Evolutionary conservation across 1,140 invertebrate genomes (phyloP).

Genomic region (Caenorhabditis briggsae): DNA sequence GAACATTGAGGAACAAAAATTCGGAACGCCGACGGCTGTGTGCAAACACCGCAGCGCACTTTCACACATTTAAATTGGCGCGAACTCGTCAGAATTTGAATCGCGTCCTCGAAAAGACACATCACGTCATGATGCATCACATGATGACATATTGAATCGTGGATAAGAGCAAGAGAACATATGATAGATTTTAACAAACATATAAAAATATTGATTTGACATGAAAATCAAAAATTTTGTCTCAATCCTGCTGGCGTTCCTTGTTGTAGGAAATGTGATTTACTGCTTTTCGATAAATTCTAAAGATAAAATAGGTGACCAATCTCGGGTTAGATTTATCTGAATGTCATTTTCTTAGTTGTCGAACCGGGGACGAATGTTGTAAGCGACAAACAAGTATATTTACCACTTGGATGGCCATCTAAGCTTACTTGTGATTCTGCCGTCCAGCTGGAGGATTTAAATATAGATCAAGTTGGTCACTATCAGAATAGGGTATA

Average conservation of each 20-base stretch:
- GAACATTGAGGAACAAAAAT: not conserved
- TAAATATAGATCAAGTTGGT: not conserved
- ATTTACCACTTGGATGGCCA: slow-evolving; percentile 32
- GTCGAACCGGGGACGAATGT: not conserved
- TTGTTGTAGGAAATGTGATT: not conserved
- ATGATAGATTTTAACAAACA: not conserved
- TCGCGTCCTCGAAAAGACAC: no score
- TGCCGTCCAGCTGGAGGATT: not conserved
- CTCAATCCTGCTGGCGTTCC: not conserved
- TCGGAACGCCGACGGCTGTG: not conserved
- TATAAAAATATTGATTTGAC: not conserved
- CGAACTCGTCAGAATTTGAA: not conserved
- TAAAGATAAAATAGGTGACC: slow-evolving; percentile 9
- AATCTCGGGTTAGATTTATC: not conserved
- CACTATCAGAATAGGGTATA: not conserved
- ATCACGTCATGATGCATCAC: no score
- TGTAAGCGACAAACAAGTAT: not conserved
- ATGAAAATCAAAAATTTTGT: not conserved
- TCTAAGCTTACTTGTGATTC: not conserved
- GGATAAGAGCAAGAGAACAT: not conserved
- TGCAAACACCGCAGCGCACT: slow-evolving; percentile 20
- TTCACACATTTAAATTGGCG: not conserved
- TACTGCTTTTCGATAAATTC: slow-evolving; percentile 1
- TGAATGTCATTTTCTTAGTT: not conserved
- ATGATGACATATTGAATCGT: no score